Base-by-base conservation (phyloP, 2,797 vertebrate genomes). In the Aldrovandia affinis region DNA sequence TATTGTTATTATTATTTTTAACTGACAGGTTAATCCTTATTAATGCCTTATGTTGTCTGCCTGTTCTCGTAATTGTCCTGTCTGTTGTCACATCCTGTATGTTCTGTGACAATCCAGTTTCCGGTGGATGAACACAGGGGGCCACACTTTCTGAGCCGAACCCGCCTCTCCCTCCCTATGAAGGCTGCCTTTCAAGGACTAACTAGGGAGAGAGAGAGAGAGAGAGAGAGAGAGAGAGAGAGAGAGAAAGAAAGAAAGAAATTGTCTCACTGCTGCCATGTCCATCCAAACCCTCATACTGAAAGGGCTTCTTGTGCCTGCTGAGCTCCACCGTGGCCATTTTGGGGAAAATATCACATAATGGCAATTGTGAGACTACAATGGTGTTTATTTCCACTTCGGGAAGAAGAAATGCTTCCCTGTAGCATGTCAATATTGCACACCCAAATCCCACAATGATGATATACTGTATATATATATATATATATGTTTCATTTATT, bases 131-230 rank as follows among this genome's bases (percentile, higher is more conserved):
- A n/a, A n/a, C 0, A 36, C 15, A 39, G 1, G 70, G 28, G 70
- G 33, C 33, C 1, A 1, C 25, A 30, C 65, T 75, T 44, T 75
- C 36, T 18, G 39, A 63, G 55, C 55, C 20, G 6, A 55, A 25
- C 82, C 55, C 36, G 80, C n/a, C 30, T 20, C 28, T 84, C 47
- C 44, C 28, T 84, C 47, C 44, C 70, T 84, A 75, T 80, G 25
- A 65, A 65, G 55, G 59, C 78, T 80, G 14, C 42, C 82, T n/a
- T 33, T 54, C 82, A 75, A 36, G 8, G 20, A 55, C 33, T 22
- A 4, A 14, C 15, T 6, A 44, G 44, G 50, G 63, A 68, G 36
- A 50, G 80, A 7, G 25, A 36, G 70, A 55, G 47, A 50, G 75
- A 36, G 70, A 65, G 33, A 75, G 83, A 39, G 61, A 59, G 54